These are phyloP conservation scores for Apostichopus japonicus DNA, from an alignment of 35 echinoderm and acorn worm species.

Conservation along the genomic window DNA sequence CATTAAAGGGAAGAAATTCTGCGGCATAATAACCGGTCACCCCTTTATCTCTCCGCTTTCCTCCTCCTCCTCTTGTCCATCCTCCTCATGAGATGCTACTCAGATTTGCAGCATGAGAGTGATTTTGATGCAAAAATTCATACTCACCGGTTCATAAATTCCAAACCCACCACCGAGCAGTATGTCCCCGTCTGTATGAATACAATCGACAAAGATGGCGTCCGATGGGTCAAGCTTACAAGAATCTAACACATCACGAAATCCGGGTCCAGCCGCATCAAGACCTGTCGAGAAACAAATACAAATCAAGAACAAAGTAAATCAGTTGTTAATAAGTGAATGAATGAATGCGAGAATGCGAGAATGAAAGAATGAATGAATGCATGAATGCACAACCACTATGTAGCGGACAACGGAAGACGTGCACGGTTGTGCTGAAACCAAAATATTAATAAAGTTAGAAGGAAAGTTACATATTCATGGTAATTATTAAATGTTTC, in stretches of 20 bases:
- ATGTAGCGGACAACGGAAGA: too few relatives aligned
- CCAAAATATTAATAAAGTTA: too few relatives aligned
- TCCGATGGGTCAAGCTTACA: constrained; percentile 75
- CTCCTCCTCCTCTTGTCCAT: not conserved
- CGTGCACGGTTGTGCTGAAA: too few relatives aligned
- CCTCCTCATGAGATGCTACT: not conserved
- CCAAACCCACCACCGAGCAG: constrained; percentile 51
- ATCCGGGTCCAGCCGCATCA: constrained; percentile 80
- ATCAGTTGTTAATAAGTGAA: too few relatives aligned
- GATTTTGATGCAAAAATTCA: too few relatives aligned
- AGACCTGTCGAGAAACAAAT: constrained; percentile 55
- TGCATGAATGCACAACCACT: too few relatives aligned
- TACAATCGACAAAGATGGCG: constrained; percentile 83
- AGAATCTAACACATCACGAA: constrained; percentile 24
- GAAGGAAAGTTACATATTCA: too few relatives aligned
- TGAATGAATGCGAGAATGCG: too few relatives aligned
- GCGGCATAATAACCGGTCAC: not conserved
- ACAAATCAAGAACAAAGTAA: not conserved
- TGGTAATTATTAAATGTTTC: too few relatives aligned
- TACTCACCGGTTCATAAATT: constrained; percentile 67
- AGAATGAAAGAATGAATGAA: too few relatives aligned
- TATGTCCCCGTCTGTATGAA: constrained; percentile 76
- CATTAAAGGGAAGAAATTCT: too few relatives aligned
- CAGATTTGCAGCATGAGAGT: not conserved
- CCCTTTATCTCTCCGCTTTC: not conserved